Evolutionary conservation across 2,888 invertebrate species (phyloP).

Genomic region (Chouioia cunea): DNA sequence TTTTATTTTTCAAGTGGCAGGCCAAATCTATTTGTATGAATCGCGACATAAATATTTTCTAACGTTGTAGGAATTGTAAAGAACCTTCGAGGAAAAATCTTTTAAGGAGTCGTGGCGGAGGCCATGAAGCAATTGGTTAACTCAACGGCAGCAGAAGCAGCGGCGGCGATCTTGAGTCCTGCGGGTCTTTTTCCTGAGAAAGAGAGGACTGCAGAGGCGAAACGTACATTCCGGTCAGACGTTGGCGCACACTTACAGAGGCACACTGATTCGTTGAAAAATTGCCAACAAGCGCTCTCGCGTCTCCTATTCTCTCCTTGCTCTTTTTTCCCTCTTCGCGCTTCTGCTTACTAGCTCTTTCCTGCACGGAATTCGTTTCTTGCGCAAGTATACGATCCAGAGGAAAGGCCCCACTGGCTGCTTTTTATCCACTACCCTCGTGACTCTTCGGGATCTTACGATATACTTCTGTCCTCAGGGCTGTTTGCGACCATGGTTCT

Average conservation of each 20-base stretch:
- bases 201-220: constrained; percentile 34
- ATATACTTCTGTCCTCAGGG: too few species aligned
- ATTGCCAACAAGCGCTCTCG: constrained; percentile 58
- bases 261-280: constrained; percentile 63
- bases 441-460: too few species aligned
- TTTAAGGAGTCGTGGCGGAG: constrained; percentile 9
- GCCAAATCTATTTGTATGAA: too few species aligned
- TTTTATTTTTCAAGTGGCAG: too few species aligned
- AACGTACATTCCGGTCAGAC: constrained; percentile 60
- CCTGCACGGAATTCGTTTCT: too few species aligned
- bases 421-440: too few species aligned
- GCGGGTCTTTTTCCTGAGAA: constrained; percentile 38
- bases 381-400: too few species aligned
- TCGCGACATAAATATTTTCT: too few species aligned
- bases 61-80: too few species aligned
- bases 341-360: too few species aligned
- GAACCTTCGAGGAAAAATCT: constrained; percentile 18
- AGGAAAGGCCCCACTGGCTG: too few species aligned
- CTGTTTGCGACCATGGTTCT: too few species aligned
- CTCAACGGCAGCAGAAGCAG: constrained; percentile 39
- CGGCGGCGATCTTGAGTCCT: constrained; percentile 21
- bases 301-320: constrained; percentile 7
- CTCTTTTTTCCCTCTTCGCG: constrained; percentile 14
- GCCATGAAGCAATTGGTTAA: constrained; percentile 41
- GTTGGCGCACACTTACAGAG: constrained; percentile 11